Evolutionary conservation across 2,888 invertebrate species (phyloP).

Genomic region (Tricholauxania praeusta): DNA sequence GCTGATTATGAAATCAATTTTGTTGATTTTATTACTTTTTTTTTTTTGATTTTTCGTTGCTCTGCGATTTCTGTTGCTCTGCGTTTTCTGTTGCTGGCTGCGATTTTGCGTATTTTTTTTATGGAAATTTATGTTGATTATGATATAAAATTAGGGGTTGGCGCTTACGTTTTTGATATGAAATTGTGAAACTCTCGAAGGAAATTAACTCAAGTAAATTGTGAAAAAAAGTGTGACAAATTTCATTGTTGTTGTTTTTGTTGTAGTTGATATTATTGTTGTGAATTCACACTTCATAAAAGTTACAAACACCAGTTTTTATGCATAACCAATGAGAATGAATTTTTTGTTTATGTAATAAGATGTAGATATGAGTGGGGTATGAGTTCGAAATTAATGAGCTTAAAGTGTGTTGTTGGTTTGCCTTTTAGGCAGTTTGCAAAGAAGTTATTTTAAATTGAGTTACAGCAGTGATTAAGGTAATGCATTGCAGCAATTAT

Average conservation of each 20-base stretch:
- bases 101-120: slow-evolving; percentile 12
- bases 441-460: too few species aligned
- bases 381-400: too few species aligned
- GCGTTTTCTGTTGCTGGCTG: background rate
- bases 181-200: background rate
- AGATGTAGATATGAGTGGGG: too few species aligned
- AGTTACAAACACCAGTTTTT: slow-evolving; percentile 8
- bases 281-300: slow-evolving; percentile 23
- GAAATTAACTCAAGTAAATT: slow-evolving; percentile 6
- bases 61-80: background rate
- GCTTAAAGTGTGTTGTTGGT: background rate
- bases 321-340: background rate
- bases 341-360: background rate
- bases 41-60: background rate
- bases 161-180: background rate
- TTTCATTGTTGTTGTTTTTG: background rate
- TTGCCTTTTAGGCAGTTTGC: background rate
- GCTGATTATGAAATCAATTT: slow-evolving; percentile 35
- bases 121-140: slow-evolving; percentile 40
- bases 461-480: too few species aligned
- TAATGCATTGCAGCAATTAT: too few species aligned
- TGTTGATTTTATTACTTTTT: background rate
- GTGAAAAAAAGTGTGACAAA: background rate
- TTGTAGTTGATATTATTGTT: too few species aligned
- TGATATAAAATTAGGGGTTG: background rate